Conservation (phyloP, 2,797 vertebrate species). For the Glossophaga mutica region DNA sequence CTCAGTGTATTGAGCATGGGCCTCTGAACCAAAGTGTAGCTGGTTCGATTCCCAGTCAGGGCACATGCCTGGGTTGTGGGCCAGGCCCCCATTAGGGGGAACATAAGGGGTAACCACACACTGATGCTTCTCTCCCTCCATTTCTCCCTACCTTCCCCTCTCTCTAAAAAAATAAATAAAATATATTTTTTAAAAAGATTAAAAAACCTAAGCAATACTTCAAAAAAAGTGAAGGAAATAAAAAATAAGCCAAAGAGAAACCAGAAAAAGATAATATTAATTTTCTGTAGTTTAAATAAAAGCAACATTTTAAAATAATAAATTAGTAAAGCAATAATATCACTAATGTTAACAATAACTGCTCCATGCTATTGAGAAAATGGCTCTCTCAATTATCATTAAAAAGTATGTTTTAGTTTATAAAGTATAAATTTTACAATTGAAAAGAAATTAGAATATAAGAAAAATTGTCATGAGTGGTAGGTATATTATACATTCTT, state of each 20-base stretch:
- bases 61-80: too few relatives aligned
- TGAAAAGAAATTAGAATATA: not conserved
- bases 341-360: not conserved
- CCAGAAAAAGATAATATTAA: not conserved
- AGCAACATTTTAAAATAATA: not conserved
- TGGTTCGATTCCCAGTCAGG: too few relatives aligned
- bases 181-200: too few relatives aligned
- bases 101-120: too few relatives aligned
- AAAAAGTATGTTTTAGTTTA: not conserved
- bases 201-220: constrained; percentile 24
- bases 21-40: too few relatives aligned
- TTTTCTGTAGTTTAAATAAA: not conserved
- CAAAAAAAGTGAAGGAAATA: constrained; percentile 26
- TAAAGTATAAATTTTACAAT: not conserved
- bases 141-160: too few relatives aligned
- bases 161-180: too few relatives aligned
- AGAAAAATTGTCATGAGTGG: not conserved
- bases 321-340: not conserved
- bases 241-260: not conserved
- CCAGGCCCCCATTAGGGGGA: too few relatives aligned
- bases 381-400: not conserved
- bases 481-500: not conserved
- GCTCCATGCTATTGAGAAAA: not conserved
- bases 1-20: too few relatives aligned
- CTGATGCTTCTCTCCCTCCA: too few relatives aligned